These are phyloP conservation scores for Luehdorfia chinensis DNA, from an alignment of 1,140 invertebrate genomes.

Conservation along the genomic window DNA sequence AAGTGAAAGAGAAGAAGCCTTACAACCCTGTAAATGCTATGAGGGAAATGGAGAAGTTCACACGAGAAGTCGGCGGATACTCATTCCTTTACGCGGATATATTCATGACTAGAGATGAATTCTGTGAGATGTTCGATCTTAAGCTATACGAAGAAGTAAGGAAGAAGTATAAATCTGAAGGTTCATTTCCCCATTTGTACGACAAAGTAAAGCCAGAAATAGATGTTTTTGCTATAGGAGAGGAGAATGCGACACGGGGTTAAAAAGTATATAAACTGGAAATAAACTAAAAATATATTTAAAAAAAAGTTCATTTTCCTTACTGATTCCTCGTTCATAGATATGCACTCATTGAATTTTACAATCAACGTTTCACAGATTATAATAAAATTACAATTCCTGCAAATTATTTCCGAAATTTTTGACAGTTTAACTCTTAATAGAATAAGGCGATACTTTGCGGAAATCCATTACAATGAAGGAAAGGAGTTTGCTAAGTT, in stretches of 20 bases:
- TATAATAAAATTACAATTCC: too few relatives aligned
- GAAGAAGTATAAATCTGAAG: constrained; percentile 79
- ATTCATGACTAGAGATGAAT: constrained; percentile 90
- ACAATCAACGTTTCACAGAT: too few relatives aligned
- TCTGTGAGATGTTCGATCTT: constrained; percentile 90
- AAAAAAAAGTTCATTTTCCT: constrained; percentile 28
- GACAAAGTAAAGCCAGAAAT: constrained; percentile 89
- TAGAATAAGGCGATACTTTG: too few relatives aligned
- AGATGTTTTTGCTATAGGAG: constrained; percentile 81
- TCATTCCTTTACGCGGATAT: constrained; percentile 85
- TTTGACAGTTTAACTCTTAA: too few relatives aligned
- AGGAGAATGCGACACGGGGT: constrained; percentile 77
- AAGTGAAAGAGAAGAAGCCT: constrained; percentile 79
- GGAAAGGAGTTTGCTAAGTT: too few relatives aligned
- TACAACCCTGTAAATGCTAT: constrained; percentile 69
- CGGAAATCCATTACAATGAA: too few relatives aligned
- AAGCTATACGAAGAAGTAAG: constrained; percentile 85
- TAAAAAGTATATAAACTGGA: not conserved
- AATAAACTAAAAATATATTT: constrained; percentile 2
- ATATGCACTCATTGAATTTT: too few relatives aligned
- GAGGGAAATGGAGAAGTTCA: constrained; percentile 75
- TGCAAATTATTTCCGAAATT: too few relatives aligned
- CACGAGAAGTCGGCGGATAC: constrained; percentile 81
- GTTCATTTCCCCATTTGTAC: constrained; percentile 90
- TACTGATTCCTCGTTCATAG: too few relatives aligned